Percentiles rank a stretch among this genome's conserved stretches.
Conservation (phyloP, 2,888 invertebrate genomes). For the Amiota minor region DNA sequence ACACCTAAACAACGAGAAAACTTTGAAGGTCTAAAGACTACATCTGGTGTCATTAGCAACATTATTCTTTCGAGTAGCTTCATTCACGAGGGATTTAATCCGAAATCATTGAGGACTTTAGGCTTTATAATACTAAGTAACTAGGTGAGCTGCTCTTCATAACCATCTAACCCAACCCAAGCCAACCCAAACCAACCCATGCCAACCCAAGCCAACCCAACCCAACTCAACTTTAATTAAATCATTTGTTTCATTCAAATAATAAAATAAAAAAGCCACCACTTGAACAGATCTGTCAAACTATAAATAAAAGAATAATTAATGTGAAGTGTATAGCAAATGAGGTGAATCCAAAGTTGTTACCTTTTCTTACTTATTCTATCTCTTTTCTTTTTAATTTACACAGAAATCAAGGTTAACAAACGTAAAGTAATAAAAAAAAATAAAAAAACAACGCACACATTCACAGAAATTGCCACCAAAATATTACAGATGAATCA, state of each 20-base stretch:
- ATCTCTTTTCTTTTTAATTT: conserved; percentile 51
- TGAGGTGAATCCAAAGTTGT: background rate
- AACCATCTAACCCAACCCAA: too few relatives aligned
- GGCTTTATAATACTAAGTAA: too few relatives aligned
- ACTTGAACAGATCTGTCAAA: background rate
- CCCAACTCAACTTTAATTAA: too few relatives aligned
- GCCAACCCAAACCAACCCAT: too few relatives aligned
- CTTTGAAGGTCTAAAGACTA: too few relatives aligned
- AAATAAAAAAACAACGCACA: background rate
- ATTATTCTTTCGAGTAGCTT: too few relatives aligned
- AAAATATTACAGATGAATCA: conserved; percentile 2
- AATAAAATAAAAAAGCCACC: background rate
- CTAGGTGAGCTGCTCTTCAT: too few relatives aligned
- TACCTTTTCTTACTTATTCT: background rate
- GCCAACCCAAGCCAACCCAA: too few relatives aligned
- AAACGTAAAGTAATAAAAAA: conserved; percentile 34
- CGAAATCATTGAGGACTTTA: too few relatives aligned
- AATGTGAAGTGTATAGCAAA: background rate
- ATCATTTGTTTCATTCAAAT: background rate
- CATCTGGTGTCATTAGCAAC: too few relatives aligned
- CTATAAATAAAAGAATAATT: background rate
- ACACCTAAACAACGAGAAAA: too few relatives aligned
- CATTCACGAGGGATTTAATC: too few relatives aligned
- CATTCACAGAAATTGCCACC: background rate
- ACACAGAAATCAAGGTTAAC: conserved; percentile 65